Evolutionary conservation across 2,113 vertebrate species (phyloP).

Genomic region (Nycticryphes semicollaris): DNA sequence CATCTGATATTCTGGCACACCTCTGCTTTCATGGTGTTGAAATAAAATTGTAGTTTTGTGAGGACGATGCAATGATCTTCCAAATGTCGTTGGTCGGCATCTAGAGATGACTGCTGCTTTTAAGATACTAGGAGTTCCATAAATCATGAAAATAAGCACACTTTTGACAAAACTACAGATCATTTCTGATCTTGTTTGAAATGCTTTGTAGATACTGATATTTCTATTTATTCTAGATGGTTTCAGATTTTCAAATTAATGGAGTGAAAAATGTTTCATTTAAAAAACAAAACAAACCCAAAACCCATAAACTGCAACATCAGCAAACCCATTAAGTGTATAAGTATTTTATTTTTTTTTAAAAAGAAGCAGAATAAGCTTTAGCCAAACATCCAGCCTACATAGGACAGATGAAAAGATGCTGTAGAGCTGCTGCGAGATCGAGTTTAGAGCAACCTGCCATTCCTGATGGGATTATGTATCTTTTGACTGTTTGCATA

Average conservation of each 20-base stretch:
- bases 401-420: background rate
- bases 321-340: background rate
- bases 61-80: background rate
- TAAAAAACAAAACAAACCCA: background rate
- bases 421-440: background rate
- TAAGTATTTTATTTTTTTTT: background rate
- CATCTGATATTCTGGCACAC: background rate
- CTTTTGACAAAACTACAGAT: background rate
- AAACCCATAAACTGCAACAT: too few species aligned
- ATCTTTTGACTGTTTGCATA: background rate
- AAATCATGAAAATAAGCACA: background rate
- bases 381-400: background rate
- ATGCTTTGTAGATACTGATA: background rate
- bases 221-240: background rate
- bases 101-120: background rate
- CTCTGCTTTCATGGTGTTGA: background rate
- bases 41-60: background rate
- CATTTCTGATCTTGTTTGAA: background rate
- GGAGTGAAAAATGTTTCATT: background rate
- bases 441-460: background rate
- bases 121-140: background rate
- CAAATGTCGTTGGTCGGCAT: background rate
- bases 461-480: background rate
- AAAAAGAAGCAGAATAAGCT: background rate
- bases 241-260: background rate